Conservation (phyloP, 2,113 vertebrate species). For the Columba janthina region DNA sequence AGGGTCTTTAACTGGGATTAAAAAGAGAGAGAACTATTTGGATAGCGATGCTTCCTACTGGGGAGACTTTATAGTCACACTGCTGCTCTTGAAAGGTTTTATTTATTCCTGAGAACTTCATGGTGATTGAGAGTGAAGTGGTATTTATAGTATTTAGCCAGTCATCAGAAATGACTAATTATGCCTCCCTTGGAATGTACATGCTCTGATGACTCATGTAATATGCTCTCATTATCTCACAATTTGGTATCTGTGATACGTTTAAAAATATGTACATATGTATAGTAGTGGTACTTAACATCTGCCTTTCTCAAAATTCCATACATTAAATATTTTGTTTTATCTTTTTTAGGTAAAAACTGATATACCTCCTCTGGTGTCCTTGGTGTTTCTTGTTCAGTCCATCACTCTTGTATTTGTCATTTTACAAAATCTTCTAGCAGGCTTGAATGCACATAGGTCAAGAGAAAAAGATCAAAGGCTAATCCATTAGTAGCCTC, state of each 20-base stretch:
- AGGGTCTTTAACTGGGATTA: not conserved
- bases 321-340: not conserved
- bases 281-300: not conserved
- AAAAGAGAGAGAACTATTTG: not conserved
- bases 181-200: not conserved
- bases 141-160: conserved; percentile 13
- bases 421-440: not conserved
- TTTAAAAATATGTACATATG: not conserved
- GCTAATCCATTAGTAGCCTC: not conserved
- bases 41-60: not conserved
- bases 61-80: not conserved
- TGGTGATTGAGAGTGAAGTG: not conserved
- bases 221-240: not conserved
- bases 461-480: conserved; percentile 30
- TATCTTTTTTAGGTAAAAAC: not conserved
- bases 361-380: not conserved
- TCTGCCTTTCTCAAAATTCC: not conserved
- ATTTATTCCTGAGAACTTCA: not conserved
- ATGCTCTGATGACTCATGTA: conserved; percentile 5
- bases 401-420: not conserved
- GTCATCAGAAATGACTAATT: conserved; percentile 41
- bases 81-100: not conserved
- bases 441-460: not conserved
- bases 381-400: not conserved
- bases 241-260: not conserved